Evolutionary conservation across 2,113 vertebrate genomes (phyloP).

Genomic region (Antigone vipio): DNA sequence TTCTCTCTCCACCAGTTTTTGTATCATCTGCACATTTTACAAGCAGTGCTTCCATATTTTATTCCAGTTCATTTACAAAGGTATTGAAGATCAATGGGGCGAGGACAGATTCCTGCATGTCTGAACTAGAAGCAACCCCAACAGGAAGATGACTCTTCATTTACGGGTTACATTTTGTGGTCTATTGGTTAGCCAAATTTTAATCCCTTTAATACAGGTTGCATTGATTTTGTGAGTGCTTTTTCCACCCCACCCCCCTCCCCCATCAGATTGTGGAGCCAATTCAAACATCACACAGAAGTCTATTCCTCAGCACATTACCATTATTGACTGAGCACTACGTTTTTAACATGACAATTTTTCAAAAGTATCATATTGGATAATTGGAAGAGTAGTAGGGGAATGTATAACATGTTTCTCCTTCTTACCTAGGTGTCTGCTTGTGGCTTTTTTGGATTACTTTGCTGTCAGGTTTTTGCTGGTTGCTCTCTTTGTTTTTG

Average conservation of each 20-base stretch:
- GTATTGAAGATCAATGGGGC: constrained; percentile 25
- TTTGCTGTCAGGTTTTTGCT: not conserved
- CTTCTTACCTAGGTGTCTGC: not conserved
- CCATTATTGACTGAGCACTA: not conserved
- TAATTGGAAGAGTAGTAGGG: not conserved
- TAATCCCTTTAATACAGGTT: not conserved
- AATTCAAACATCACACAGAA: not conserved
- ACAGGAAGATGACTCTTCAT: constrained; percentile 1
- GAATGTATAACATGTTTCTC: not conserved
- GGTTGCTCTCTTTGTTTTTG: not conserved
- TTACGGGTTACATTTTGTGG: not conserved
- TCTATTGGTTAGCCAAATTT: constrained; percentile 5
- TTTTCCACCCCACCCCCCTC: not conserved
- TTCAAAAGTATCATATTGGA: not conserved
- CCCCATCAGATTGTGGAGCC: not conserved
- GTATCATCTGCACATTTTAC: constrained; percentile 14
- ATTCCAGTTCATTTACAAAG: constrained; percentile 32
- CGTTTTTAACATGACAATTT: not conserved
- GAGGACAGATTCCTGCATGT: not conserved
- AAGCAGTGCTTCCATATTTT: constrained; percentile 13
- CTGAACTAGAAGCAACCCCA: not conserved
- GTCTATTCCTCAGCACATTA: not conserved
- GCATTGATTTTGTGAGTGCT: not conserved
- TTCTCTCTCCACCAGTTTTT: not conserved
- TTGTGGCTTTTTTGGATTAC: not conserved